phyloP scores from a whole-genome alignment of 2,797 vertebrate genomes.

The Tapera naevia region DNA sequence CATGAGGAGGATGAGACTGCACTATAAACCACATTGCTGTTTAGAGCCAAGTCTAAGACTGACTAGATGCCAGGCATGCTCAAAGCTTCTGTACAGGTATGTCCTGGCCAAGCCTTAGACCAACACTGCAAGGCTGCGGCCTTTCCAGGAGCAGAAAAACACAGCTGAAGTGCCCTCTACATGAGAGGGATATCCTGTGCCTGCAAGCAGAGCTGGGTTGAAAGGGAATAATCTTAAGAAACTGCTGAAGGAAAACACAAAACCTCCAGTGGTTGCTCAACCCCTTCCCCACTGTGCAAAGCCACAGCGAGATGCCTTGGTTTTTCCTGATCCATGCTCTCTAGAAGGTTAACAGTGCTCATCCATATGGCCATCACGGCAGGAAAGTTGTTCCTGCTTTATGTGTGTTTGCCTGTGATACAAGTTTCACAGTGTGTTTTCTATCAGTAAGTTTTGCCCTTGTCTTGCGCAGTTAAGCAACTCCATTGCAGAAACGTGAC shows the following conservation, averaged over 20 bases:
- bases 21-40: neutral
- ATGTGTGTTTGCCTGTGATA: neutral
- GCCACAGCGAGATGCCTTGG: neutral
- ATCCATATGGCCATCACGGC: fast-evolving
- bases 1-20: neutral
- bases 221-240: neutral
- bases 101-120: neutral
- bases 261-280: neutral
- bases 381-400: neutral
- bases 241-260: neutral
- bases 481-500: neutral
- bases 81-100: neutral
- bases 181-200: neutral
- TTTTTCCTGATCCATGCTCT: neutral
- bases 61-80: neutral
- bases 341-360: neutral
- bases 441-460: neutral
- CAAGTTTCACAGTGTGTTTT: neutral
- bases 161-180: neutral
- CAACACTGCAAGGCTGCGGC: neutral
- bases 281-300: neutral
- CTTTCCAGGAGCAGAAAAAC: neutral
- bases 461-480: neutral
- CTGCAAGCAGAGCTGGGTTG: neutral
- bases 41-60: neutral